Evolutionary conservation across 2,797 vertebrate genomes (phyloP).

Genomic region (Melanotaenia parkinsoni): DNA sequence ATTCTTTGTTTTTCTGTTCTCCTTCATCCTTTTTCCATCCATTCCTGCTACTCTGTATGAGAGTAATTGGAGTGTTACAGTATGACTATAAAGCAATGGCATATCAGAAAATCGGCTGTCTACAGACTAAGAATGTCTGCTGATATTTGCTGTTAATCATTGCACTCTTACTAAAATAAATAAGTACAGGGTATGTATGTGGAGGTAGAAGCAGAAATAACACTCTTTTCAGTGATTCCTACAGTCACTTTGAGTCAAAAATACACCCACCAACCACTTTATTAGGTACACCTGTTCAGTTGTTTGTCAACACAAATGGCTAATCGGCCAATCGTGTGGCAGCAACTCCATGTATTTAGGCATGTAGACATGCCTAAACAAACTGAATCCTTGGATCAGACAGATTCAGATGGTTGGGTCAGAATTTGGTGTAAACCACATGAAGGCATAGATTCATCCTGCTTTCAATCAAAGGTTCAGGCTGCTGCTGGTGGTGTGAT

Average conservation of each 20-base stretch:
- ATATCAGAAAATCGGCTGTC: background rate
- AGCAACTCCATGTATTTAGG: background rate
- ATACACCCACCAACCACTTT: background rate
- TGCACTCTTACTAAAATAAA: slow-evolving; percentile 3
- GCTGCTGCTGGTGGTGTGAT: too few relatives aligned
- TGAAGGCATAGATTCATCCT: too few relatives aligned
- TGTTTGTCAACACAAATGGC: background rate
- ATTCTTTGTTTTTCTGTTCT: background rate
- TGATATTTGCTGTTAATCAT: background rate
- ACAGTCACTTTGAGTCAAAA: slow-evolving; percentile 86
- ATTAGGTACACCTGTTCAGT: background rate
- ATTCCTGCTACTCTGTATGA: background rate
- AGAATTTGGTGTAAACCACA: too few relatives aligned
- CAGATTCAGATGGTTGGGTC: too few relatives aligned
- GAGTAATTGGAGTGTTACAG: slow-evolving; percentile 8
- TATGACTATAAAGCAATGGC: background rate
- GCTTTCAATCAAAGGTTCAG: too few relatives aligned
- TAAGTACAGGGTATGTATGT: background rate
- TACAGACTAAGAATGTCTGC: background rate
- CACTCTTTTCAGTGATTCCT: slow-evolving; percentile 90
- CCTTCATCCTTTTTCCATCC: background rate
- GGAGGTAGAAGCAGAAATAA: slow-evolving; percentile 77
- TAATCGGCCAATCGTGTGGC: background rate
- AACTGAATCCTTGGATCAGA: too few relatives aligned
- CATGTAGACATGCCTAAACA: too few relatives aligned